A percentile compares a stretch with the other conserved stretches of the same genome.
Evolutionary conservation across 2,797 vertebrate genomes (phyloP).

Genomic region (Paguma larvata): DNA sequence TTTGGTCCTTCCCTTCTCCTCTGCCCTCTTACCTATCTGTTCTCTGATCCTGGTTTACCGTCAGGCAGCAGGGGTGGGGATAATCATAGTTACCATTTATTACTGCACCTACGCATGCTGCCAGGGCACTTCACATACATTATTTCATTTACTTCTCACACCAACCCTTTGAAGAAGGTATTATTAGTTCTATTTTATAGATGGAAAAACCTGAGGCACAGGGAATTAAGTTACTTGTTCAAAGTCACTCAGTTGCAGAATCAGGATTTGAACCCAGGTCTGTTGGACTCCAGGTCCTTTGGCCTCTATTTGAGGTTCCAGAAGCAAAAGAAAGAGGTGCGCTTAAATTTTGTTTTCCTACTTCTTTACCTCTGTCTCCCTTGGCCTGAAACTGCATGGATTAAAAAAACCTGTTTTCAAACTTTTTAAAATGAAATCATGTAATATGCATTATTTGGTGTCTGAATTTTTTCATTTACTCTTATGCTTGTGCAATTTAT

Average conservation of each 20-base stretch:
- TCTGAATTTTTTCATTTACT: conserved; percentile 13
- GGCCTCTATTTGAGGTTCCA: neutral
- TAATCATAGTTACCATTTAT: conserved; percentile 64
- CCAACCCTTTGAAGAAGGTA: conserved; percentile 65
- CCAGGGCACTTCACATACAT: conserved; percentile 12
- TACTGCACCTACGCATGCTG: conserved; percentile 69
- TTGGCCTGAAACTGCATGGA: neutral
- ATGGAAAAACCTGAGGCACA: conserved; percentile 54
- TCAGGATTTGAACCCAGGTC: conserved; percentile 16
- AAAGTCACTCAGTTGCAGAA: conserved; percentile 24
- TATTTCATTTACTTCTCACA: conserved; percentile 73
- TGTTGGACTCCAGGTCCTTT: neutral
- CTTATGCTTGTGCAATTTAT: neutral
- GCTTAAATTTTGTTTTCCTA: neutral
- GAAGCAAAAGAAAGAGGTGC: neutral
- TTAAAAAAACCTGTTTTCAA: neutral
- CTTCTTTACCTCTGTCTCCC: rapidly evolving
- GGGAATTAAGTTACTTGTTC: conserved; percentile 38
- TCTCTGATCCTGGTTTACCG: conserved; percentile 67
- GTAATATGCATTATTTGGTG: neutral
- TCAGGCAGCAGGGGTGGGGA: conserved; percentile 51
- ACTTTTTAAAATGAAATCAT: neutral
- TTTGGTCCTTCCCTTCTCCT: neutral
- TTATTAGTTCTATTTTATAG: conserved; percentile 78
- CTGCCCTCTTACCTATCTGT: conserved; percentile 51